Conservation (phyloP, 2,113 vertebrate genomes). For the Balaeniceps rex region DNA sequence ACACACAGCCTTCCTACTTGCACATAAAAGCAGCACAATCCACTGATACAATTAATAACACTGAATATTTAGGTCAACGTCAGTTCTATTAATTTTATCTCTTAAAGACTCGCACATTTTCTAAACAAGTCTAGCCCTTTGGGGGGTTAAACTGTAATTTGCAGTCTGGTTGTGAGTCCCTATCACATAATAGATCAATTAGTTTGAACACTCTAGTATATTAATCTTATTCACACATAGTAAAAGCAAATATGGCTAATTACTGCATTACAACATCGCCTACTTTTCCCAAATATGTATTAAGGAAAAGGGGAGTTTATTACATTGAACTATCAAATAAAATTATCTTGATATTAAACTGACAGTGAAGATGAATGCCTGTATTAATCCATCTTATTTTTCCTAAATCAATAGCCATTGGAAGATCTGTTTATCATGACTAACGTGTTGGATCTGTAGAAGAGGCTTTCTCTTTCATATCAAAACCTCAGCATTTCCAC, state of each 20-base stretch:
- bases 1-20: neutral
- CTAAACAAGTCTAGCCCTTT: constrained; percentile 70
- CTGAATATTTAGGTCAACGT: constrained; percentile 63
- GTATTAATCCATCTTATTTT: neutral
- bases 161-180: constrained; percentile 61
- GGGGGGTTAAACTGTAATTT: constrained; percentile 69
- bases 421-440: neutral
- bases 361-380: neutral
- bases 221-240: constrained; percentile 66
- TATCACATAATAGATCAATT: constrained; percentile 71
- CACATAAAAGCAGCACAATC: constrained; percentile 45
- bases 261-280: constrained; percentile 50
- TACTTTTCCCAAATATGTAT: constrained; percentile 51
- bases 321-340: constrained; percentile 36
- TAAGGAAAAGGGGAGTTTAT: constrained; percentile 28
- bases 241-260: constrained; percentile 62
- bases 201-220: constrained; percentile 65
- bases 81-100: constrained; percentile 71
- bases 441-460: neutral
- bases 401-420: neutral
- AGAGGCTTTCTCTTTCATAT: neutral
- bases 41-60: constrained; percentile 60
- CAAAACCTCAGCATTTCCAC: neutral
- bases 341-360: constrained; percentile 20
- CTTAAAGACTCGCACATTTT: constrained; percentile 63